A percentile compares a stretch with the other conserved stretches of the same genome.
These are phyloP conservation scores for Cephus spinipes DNA, from an alignment of 2,888 invertebrate species.

Conservation along the genomic window DNA sequence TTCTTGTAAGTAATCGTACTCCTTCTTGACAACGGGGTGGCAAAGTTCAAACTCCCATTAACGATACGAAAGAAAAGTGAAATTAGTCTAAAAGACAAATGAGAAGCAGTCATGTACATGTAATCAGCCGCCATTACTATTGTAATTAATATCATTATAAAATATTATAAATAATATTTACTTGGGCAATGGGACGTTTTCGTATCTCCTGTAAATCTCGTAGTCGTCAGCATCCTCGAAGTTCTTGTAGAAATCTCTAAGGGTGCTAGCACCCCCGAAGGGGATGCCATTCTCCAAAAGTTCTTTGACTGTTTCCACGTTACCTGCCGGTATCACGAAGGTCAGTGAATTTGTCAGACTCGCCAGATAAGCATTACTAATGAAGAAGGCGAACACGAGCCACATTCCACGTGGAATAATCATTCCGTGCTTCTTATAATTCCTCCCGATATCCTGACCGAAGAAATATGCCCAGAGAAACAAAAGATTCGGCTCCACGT, in stretches of 20 bases:
- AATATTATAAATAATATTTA: neutral
- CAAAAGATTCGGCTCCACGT: neutral
- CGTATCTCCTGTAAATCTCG: conserved; percentile 8
- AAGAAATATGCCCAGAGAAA: neutral
- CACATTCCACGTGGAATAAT: no score
- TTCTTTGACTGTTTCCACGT: neutral
- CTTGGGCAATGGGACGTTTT: neutral
- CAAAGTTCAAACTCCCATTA: neutral
- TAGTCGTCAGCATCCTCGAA: conserved; percentile 5
- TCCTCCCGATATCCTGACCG: neutral
- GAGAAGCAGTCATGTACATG: neutral
- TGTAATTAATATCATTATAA: neutral
- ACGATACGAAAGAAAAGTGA: neutral
- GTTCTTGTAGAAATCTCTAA: neutral
- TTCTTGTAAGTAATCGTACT: neutral
- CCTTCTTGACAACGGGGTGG: neutral
- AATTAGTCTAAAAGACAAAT: neutral
- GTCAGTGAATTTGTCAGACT: neutral
- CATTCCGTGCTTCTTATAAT: neutral
- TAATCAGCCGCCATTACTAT: neutral
- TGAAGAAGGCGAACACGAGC: no score
- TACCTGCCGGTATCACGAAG: neutral
- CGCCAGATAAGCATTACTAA: no score
- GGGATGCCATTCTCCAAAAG: neutral
- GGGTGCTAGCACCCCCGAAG: conserved; percentile 2